Conservation (phyloP, 2,113 vertebrate genomes). For the Coreoperca whiteheadi region DNA sequence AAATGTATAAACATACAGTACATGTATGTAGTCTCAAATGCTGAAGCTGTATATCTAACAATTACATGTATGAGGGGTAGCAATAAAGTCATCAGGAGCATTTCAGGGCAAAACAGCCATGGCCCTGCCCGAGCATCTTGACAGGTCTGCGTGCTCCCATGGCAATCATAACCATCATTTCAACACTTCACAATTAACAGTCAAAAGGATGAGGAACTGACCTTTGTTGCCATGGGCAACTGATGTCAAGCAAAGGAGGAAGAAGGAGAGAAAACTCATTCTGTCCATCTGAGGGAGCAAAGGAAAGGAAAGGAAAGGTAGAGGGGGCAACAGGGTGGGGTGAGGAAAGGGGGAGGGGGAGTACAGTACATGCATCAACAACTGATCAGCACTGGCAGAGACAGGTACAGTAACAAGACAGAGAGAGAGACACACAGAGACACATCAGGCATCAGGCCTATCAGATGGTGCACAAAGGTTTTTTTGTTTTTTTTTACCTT, state of each 20-base stretch:
- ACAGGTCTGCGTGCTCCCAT: conserved; percentile 37
- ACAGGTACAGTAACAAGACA: conserved; percentile 65
- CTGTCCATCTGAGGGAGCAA: conserved; percentile 84
- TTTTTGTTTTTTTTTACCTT: conserved; percentile 5
- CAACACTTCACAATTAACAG: conserved; percentile 70
- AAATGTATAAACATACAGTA: neutral
- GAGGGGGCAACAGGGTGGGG: conserved; percentile 61
- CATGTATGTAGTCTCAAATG: conserved; percentile 5
- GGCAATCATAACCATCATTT: conserved; percentile 42
- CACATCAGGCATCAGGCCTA: conserved; percentile 20
- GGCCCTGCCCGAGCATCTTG: conserved; percentile 16
- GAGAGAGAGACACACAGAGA: conserved; percentile 31
- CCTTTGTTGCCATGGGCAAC: conserved; percentile 88
- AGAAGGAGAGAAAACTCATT: conserved; percentile 86
- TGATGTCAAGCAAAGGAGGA: conserved; percentile 87
- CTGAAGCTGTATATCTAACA: neutral
- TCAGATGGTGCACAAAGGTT: conserved; percentile 32
- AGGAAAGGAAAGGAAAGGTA: conserved; percentile 38
- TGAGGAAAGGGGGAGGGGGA: conserved; percentile 45
- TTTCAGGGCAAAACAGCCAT: conserved; percentile 14
- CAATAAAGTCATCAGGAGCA: conserved; percentile 26
- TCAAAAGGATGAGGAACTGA: conserved; percentile 82
- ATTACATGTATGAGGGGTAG: neutral
- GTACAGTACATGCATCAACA: conserved; percentile 84
- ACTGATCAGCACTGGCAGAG: conserved; percentile 68